phyloP scores from a whole-genome alignment of 2,888 invertebrate species.

The Nomada flava region DNA sequence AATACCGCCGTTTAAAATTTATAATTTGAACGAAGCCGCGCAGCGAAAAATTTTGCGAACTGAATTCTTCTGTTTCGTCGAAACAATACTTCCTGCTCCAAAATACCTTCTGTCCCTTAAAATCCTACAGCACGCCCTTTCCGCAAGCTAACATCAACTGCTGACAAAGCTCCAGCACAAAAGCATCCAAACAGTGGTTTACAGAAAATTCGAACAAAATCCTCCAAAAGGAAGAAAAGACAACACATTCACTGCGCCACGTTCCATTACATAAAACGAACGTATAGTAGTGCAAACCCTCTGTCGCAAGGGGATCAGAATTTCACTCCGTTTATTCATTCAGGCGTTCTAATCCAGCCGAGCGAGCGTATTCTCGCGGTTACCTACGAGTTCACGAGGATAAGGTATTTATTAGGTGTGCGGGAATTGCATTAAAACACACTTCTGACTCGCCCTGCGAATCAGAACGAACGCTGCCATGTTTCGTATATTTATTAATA shows the following conservation, averaged over 20 bases:
- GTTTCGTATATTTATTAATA: too few species aligned
- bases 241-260: background rate
- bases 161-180: too few species aligned
- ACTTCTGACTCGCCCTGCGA: background rate
- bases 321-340: background rate
- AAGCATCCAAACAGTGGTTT: background rate
- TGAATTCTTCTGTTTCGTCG: too few species aligned
- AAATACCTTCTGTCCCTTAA: too few species aligned
- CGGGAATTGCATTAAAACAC: conserved; percentile 5
- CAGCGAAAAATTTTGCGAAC: too few species aligned
- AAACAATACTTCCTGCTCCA: too few species aligned
- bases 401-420: conserved; percentile 1
- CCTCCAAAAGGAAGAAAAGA: background rate
- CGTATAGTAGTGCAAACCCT: background rate
- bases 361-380: background rate
- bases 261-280: background rate
- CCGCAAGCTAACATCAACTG: too few species aligned
- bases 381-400: conserved; percentile 14
- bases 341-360: conserved; percentile 11
- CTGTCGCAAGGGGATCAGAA: background rate
- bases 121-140: too few species aligned
- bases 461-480: background rate
- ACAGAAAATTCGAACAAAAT: background rate
- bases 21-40: too few species aligned
- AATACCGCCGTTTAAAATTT: too few species aligned